Evolutionary conservation across 2,888 invertebrate species (phyloP).

Genomic region (Steinernema hermaphroditum): DNA sequence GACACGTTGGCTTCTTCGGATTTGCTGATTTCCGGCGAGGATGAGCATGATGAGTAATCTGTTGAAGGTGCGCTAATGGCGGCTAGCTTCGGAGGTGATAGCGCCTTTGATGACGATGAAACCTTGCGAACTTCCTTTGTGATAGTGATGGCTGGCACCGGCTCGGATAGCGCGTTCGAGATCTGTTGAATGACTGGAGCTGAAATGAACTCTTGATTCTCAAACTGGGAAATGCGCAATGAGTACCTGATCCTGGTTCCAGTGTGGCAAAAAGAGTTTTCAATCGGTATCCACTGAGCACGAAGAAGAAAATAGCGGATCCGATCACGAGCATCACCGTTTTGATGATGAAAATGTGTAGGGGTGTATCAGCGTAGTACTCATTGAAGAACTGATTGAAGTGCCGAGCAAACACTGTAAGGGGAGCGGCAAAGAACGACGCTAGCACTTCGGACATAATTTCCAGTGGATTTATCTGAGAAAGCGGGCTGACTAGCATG

Average conservation of each 20-base stretch:
- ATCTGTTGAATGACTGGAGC: not conserved
- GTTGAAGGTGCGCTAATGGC: too few species aligned
- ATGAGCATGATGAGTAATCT: too few species aligned
- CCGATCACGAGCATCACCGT: constrained; percentile 29
- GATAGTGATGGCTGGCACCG: too few species aligned
- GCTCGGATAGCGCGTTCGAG: not conserved
- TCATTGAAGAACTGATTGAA: constrained; percentile 47
- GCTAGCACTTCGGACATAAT: constrained; percentile 45
- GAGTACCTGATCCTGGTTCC: constrained; percentile 26
- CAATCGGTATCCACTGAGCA: constrained; percentile 32
- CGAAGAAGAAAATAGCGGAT: constrained; percentile 35
- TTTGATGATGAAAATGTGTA: constrained; percentile 39
- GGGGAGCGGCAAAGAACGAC: constrained; percentile 43
- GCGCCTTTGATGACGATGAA: too few species aligned
- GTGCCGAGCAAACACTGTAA: constrained; percentile 41
- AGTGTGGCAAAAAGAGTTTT: constrained; percentile 32
- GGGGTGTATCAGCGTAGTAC: constrained; percentile 45
- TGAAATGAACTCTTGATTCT: not conserved
- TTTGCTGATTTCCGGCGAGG: too few species aligned
- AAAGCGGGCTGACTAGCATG: constrained; percentile 41
- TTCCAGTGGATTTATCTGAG: constrained; percentile 41
- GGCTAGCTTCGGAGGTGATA: too few species aligned
- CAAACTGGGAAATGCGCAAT: not conserved
- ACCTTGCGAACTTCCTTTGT: too few species aligned
- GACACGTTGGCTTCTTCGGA: too few species aligned